Evolutionary conservation across 2,888 invertebrate genomes (phyloP).

Genomic region (Aproaerema taeniolella): DNA sequence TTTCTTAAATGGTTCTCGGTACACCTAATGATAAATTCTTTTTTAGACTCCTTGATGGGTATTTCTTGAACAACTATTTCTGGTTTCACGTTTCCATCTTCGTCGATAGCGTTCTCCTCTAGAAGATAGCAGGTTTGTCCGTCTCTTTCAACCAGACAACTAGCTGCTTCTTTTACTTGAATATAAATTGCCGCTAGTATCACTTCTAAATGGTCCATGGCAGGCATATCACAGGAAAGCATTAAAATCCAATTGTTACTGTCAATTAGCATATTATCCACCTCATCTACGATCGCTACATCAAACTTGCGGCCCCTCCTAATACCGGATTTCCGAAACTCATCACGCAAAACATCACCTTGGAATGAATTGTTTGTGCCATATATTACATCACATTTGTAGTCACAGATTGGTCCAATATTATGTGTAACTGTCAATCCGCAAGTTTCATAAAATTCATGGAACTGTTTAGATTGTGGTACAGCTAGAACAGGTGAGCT

Average conservation of each 20-base stretch:
- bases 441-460: constrained; percentile 6
- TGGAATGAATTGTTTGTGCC: constrained; percentile 16
- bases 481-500: constrained; percentile 16
- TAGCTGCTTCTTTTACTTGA: constrained; percentile 13
- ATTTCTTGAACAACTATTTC: constrained; percentile 10
- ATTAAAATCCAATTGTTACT: constrained; percentile 18
- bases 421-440: background rate
- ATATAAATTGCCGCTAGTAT: constrained; percentile 18
- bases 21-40: constrained; percentile 15
- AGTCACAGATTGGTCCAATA: constrained; percentile 1
- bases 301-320: constrained; percentile 15
- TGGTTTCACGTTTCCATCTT: constrained; percentile 11
- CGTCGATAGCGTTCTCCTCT: constrained; percentile 9
- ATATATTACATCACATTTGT: constrained; percentile 14
- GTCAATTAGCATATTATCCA: constrained; percentile 20
- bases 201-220: constrained; percentile 18
- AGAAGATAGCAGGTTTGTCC: constrained; percentile 13
- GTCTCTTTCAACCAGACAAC: constrained; percentile 12
- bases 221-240: constrained; percentile 14
- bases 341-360: constrained; percentile 15
- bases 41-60: constrained; percentile 11
- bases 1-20: constrained; percentile 15
- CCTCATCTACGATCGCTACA: constrained; percentile 19
- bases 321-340: constrained; percentile 14
- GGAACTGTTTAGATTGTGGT: constrained; percentile 13